Percentiles rank a stretch among this genome's conserved stretches.
These are phyloP conservation scores for Ennomos fuscantarius DNA, from an alignment of 2,888 invertebrate species.

Conservation along the genomic window DNA sequence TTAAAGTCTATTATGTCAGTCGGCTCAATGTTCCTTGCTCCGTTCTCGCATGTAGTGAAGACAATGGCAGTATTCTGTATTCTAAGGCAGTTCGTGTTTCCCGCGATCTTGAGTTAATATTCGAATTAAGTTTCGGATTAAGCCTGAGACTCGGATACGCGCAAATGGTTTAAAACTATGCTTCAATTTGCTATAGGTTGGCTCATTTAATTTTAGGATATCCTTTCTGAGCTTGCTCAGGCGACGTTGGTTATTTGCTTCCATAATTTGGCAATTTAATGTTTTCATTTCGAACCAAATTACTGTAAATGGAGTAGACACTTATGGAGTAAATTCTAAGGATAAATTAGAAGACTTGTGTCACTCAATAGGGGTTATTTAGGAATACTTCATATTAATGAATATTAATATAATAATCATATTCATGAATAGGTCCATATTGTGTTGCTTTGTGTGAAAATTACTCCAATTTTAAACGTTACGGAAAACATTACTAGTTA, in stretches of 20 bases:
- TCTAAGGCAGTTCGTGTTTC: constrained; percentile 63
- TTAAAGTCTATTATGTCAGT: constrained; percentile 49
- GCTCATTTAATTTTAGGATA: constrained; percentile 28
- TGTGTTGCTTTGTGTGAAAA: no score
- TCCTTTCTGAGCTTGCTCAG: constrained; percentile 11
- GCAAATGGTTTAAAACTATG: constrained; percentile 48
- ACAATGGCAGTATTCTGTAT: constrained; percentile 69
- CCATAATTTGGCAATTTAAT: constrained; percentile 14
- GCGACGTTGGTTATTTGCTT: constrained; percentile 13
- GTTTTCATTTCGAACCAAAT: constrained; percentile 16
- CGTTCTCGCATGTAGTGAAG: constrained; percentile 38
- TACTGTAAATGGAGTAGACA: constrained; percentile 15
- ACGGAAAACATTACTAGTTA: no score
- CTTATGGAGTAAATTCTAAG: constrained; percentile 20
- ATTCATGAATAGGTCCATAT: no score
- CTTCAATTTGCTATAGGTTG: constrained; percentile 37
- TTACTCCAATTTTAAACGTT: no score
- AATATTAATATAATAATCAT: no score
- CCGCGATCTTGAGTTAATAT: constrained; percentile 71
- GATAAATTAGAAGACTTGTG: constrained; percentile 8
- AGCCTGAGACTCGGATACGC: constrained; percentile 26
- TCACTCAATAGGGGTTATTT: constrained; percentile 1
- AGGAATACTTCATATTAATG: no score
- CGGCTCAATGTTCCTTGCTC: constrained; percentile 33
- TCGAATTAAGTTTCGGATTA: constrained; percentile 65